Conservation (phyloP, 1,140 invertebrate genomes). For the Polyergus mexicanus region DNA sequence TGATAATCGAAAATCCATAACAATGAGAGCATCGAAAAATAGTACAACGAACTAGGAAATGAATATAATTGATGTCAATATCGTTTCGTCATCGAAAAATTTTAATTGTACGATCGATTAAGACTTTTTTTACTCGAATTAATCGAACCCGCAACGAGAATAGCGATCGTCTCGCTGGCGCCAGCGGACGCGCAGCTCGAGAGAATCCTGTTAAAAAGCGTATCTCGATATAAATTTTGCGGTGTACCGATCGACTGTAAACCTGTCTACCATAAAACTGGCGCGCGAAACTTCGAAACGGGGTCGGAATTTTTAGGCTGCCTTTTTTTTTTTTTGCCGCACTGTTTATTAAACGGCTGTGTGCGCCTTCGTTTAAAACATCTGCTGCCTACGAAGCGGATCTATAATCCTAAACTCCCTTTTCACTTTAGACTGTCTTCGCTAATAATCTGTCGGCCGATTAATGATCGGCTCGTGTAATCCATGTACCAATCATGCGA, state of each 20-base stretch:
- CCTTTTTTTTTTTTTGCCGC: constrained; percentile 24
- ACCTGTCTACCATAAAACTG: constrained; percentile 36
- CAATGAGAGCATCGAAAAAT: neutral
- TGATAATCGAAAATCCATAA: neutral
- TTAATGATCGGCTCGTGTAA: neutral
- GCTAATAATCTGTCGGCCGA: neutral
- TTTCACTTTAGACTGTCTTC: no score
- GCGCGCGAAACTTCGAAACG: constrained; percentile 41
- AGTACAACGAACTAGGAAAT: neutral
- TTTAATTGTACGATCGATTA: neutral
- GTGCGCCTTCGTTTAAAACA: constrained; percentile 18
- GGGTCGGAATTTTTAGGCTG: constrained; percentile 25
- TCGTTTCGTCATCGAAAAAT: neutral
- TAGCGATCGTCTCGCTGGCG: neutral
- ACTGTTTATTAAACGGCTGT: constrained; percentile 48
- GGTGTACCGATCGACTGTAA: constrained; percentile 27
- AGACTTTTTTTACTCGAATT: constrained; percentile 17
- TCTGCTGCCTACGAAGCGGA: neutral
- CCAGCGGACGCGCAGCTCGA: neutral
- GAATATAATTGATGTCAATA: neutral
- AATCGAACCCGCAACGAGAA: constrained; percentile 5
- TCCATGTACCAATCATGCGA: neutral
- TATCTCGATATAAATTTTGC: constrained; percentile 49
- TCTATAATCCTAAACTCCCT: neutral
- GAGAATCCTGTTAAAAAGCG: constrained; percentile 45